Evolutionary conservation across 2,888 invertebrate species (phyloP).

Genomic region (Drosophila neonasuta): DNA sequence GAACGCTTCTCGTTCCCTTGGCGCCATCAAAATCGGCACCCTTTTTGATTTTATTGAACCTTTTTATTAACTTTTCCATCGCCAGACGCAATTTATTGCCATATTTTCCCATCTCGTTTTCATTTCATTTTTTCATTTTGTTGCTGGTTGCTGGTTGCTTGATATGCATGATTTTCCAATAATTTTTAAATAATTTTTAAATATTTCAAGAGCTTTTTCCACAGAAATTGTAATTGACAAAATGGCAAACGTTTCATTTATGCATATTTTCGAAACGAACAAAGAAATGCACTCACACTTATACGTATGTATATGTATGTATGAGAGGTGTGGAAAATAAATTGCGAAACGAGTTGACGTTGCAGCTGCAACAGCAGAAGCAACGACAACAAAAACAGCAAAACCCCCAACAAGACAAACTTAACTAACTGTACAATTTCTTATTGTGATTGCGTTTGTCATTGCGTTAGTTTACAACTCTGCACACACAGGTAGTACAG

Average conservation of each 20-base stretch:
- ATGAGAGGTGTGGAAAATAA: conserved; percentile 39
- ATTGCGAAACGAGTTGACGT: conserved; percentile 49
- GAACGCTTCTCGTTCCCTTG: conserved; percentile 51
- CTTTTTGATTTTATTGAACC: conserved; percentile 70
- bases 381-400: conserved; percentile 26
- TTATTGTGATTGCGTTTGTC: conserved; percentile 78
- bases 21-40: conserved; percentile 65
- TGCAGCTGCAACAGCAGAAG: conserved; percentile 19
- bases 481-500: conserved; percentile 60
- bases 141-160: neutral
- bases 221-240: conserved; percentile 36
- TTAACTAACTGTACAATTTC: conserved; percentile 77
- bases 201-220: conserved; percentile 44
- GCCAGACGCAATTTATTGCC: conserved; percentile 59
- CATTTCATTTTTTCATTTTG: too few species aligned
- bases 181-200: conserved; percentile 58
- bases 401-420: conserved; percentile 67
- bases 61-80: conserved; percentile 71
- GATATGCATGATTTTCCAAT: conserved; percentile 32
- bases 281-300: conserved; percentile 22
- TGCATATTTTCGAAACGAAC: conserved; percentile 55
- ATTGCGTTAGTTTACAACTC: conserved; percentile 77
- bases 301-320: neutral
- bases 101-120: conserved; percentile 20
- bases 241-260: conserved; percentile 46